phyloP scores from a whole-genome alignment of 2,797 vertebrate genomes.

The Lepilemur ruficaudatus region DNA sequence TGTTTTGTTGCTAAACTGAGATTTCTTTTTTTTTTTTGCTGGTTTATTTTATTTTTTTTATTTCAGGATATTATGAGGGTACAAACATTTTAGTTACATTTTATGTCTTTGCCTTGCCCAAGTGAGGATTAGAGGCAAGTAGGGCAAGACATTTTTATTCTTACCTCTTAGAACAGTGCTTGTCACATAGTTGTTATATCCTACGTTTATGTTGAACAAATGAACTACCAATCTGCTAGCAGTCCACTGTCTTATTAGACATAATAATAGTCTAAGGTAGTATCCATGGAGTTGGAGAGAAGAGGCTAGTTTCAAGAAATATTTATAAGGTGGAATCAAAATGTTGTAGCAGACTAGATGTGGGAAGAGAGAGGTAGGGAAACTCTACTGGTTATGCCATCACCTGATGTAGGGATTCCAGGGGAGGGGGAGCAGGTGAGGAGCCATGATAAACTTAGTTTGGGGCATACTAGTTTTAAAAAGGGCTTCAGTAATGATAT shows the following conservation, averaged over 20 bases:
- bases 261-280: background rate
- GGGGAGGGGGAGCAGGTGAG: background rate
- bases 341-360: background rate
- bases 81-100: too few species aligned
- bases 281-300: background rate
- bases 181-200: background rate
- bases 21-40: too few species aligned
- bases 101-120: too few species aligned
- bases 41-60: too few species aligned
- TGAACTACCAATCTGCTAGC: background rate
- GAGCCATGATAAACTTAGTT: background rate
- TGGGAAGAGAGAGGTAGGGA: background rate
- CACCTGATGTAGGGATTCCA: background rate
- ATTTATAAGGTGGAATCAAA: slow-evolving; percentile 9
- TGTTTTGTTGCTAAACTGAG: too few species aligned
- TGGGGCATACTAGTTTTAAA: background rate
- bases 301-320: slow-evolving; percentile 22
- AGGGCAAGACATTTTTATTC: background rate
- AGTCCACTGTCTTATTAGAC: slow-evolving; percentile 1
- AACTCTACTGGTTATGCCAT: background rate
- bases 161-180: background rate
- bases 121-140: background rate
- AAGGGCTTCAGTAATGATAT: background rate
- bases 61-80: too few species aligned
- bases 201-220: background rate